A percentile compares a stretch with the other conserved stretches of the same genome.
Evolutionary conservation across 2,797 vertebrate genomes (phyloP).

Genomic region (Argentina silus): DNA sequence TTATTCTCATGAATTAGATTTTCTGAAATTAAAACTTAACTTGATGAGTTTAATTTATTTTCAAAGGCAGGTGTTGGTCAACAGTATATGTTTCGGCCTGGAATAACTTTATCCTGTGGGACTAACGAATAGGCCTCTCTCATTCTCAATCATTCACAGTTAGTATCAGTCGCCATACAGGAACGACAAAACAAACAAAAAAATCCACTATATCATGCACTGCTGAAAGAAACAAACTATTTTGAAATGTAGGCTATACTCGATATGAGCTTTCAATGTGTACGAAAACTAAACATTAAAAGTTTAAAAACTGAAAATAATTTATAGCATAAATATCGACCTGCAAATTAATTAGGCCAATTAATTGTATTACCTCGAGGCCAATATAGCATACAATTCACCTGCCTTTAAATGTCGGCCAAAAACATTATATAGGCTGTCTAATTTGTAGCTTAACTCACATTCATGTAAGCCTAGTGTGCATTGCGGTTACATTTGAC

Average conservation of each 20-base stretch:
- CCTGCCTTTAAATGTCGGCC: neutral
- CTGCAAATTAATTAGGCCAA: neutral
- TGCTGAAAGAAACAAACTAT: too few species aligned
- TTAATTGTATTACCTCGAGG: neutral
- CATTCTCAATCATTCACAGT: too few species aligned
- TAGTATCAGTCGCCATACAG: too few species aligned
- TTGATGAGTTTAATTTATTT: neutral
- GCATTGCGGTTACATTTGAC: slow-evolving; percentile 28
- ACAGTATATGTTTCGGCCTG: too few species aligned
- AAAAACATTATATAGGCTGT: neutral
- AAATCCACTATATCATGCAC: too few species aligned
- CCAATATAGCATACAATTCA: neutral
- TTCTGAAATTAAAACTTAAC: too few species aligned
- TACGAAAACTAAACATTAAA: neutral
- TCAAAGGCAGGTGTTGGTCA: neutral
- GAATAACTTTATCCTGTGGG: too few species aligned
- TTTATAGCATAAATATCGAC: neutral
- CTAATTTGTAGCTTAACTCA: neutral
- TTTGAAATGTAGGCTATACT: too few species aligned
- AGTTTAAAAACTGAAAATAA: neutral
- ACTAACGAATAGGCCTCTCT: too few species aligned
- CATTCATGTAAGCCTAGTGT: neutral
- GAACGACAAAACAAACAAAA: too few species aligned
- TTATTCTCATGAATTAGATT: too few species aligned
- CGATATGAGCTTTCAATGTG: too few species aligned